These are phyloP conservation scores for Ectobius pallidus DNA, from an alignment of 2,888 invertebrate genomes.

Conservation along the genomic window DNA sequence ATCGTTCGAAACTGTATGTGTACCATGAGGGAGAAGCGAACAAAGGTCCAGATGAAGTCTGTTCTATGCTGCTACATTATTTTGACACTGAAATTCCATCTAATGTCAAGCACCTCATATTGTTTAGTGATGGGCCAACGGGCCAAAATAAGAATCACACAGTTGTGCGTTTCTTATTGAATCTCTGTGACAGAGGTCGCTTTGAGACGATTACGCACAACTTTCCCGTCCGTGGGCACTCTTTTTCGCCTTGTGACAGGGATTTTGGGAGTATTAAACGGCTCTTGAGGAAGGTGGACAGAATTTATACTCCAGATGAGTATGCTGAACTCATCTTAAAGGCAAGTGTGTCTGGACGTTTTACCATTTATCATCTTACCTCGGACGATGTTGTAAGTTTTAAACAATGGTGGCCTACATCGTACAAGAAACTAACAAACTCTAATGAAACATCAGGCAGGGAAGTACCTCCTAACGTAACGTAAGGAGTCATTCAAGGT, in stretches of 20 bases:
- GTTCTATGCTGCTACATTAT: background rate
- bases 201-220: background rate
- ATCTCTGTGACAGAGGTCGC: background rate
- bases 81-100: background rate
- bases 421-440: no score
- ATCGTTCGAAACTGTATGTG: background rate
- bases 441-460: no score
- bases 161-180: background rate
- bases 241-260: background rate
- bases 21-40: conserved; percentile 1
- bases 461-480: no score
- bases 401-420: no score
- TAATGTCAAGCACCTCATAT: background rate
- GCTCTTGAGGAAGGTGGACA: no score
- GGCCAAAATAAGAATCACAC: conserved; percentile 5
- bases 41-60: background rate
- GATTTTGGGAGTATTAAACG: no score
- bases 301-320: no score
- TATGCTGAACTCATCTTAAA: no score
- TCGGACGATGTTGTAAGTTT: no score
- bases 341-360: no score
- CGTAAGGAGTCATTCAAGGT: no score
- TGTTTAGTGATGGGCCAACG: background rate
- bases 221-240: background rate
- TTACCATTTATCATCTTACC: no score